These are phyloP conservation scores for Chrysogorgia sp. DNA, from an alignment of 92 coral and sea anemone species.

Conservation along the genomic window DNA sequence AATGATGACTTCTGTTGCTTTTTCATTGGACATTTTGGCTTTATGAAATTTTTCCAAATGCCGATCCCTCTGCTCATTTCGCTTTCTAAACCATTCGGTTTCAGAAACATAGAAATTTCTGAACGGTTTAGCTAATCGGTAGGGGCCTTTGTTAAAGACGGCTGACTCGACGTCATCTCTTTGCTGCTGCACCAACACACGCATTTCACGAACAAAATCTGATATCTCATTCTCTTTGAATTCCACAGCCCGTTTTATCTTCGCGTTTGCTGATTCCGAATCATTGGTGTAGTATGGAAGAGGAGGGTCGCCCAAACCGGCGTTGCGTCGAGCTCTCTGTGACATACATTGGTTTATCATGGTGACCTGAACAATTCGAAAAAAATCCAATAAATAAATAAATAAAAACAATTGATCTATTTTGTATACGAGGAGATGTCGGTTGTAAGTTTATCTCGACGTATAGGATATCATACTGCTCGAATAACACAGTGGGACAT, in stretches of 20 bases:
- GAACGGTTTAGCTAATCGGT: not conserved
- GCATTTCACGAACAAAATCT: conserved; percentile 2
- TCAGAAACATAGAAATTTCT: not conserved
- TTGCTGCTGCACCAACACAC: conserved; percentile 3
- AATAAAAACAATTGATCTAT: too few relatives aligned
- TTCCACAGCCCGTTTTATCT: conserved; percentile 43
- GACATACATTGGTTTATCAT: too few relatives aligned
- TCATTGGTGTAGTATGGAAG: conserved; percentile 58
- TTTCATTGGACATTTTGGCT: not conserved
- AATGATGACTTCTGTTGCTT: too few relatives aligned
- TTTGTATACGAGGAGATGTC: too few relatives aligned
- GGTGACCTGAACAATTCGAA: too few relatives aligned
- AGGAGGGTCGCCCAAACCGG: too few relatives aligned
- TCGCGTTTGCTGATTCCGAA: conserved; percentile 64
- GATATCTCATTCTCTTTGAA: conserved; percentile 44
- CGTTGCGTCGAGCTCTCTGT: too few relatives aligned
- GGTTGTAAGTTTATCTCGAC: too few relatives aligned
- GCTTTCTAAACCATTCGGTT: conserved; percentile 17
- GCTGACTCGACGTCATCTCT: conserved; percentile 23
- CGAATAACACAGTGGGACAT: too few relatives aligned
- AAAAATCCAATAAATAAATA: too few relatives aligned
- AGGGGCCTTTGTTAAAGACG: conserved; percentile 28
- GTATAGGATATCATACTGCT: too few relatives aligned
- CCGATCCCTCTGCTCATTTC: conserved; percentile 3
- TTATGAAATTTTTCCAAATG: conserved; percentile 1